Base-by-base conservation (phyloP, 2,888 invertebrate species). In the Microctonus hyperodae region DNA sequence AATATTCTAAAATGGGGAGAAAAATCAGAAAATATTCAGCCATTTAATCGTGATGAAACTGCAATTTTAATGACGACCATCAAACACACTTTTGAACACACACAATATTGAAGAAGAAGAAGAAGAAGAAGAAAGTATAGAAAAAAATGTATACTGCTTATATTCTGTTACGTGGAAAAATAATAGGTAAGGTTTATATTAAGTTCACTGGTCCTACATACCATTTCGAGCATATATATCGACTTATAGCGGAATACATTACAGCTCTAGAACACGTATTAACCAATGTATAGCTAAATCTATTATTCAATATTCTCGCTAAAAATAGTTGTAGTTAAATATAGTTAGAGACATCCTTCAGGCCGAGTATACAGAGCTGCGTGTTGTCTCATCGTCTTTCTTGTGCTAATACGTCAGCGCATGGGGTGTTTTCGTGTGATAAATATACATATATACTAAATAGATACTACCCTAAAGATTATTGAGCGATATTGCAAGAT, bases 251-350 rank as follows among this genome's bases (percentile, higher is more conserved):
- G 31, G 73, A 73, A 74, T 75, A 74, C 76, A 75, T 78, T 78
- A 77, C 74, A 75, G 75, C 75, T 76, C 78, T 79, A 78, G 76
- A 75, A 78, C 76, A 78, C 76, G 78, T 81, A 79, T 79, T 78
- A 78, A 78, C 76, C 77, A 79, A 79, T 77, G 76, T 78, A 79
- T 77, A 80, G 77, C 74, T 76, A 75, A 74, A 73, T 81, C 75
- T 79, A 79, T 81, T 78, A 81, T 79, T 79, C 79, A 80, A 74
- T 76, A 74, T 76, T 75, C 73, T 62, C 65, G 73, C 77, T 79
- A 79, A 79, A 79, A 71, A 79, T 78, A 78, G 78, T 76, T 73
- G 73, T 70, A 68, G 74, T 77, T 79, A 81, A 81, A 78, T 79
- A 79, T 80, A 79, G 75, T 72, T 68, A 44, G 35, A 53, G 25